phyloP scores from a whole-genome alignment of 92 coral and sea anemone genomes.

The Zoanthus sociatus region DNA sequence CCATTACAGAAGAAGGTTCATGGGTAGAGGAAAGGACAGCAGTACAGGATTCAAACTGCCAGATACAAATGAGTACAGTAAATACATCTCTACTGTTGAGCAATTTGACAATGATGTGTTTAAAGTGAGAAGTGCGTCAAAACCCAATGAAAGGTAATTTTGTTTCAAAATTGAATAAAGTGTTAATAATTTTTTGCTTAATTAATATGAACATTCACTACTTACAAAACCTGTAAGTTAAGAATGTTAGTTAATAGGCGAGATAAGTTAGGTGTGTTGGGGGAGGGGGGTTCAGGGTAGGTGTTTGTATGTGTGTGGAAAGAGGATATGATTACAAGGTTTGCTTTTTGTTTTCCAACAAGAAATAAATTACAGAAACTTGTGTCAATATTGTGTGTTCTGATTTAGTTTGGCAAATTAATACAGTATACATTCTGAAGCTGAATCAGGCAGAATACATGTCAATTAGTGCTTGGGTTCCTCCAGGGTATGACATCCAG shows the following conservation, averaged over 20 bases:
- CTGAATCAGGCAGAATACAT: constrained; percentile 1
- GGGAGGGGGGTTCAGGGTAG: constrained; percentile 15
- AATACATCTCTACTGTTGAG: constrained; percentile 50
- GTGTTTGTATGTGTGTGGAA: constrained; percentile 28
- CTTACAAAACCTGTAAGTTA: constrained; percentile 26
- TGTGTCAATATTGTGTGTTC: background rate
- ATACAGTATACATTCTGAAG: background rate
- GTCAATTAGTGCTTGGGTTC: background rate
- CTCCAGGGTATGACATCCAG: constrained; percentile 13
- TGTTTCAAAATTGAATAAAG: constrained; percentile 20
- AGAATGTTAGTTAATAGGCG: constrained; percentile 17
- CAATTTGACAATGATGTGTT: constrained; percentile 63
- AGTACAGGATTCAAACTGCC: constrained; percentile 64
- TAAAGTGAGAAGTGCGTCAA: constrained; percentile 64
- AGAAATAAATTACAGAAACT: constrained; percentile 14
- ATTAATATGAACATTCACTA: constrained; percentile 28
- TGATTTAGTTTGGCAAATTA: background rate
- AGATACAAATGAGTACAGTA: constrained; percentile 50
- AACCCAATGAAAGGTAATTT: constrained; percentile 56
- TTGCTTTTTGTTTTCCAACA: constrained; percentile 9
- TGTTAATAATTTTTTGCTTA: background rate
- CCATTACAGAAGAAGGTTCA: constrained; percentile 68
- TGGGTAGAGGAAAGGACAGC: constrained; percentile 62
- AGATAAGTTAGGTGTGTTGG: constrained; percentile 16
- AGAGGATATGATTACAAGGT: constrained; percentile 18